These are phyloP conservation scores for Cataglyphis altisquamis DNA, from an alignment of 2,888 invertebrate genomes.

Conservation along the genomic window DNA sequence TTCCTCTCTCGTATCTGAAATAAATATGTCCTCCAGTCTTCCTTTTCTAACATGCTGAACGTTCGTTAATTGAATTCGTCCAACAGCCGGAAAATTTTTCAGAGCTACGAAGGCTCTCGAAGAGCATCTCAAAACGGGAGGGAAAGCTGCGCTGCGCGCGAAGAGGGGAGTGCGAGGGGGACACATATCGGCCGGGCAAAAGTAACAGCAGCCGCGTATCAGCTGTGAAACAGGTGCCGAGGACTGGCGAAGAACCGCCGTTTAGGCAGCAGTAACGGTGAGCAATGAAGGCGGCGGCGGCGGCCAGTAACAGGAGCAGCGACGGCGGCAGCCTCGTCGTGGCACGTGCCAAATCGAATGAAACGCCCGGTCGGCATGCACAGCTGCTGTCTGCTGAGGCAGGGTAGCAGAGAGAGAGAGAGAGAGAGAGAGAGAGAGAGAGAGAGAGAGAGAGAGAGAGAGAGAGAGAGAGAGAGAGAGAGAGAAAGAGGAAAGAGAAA, in stretches of 20 bases:
- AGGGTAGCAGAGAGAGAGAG: constrained; percentile 11
- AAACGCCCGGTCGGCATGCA: constrained; percentile 78
- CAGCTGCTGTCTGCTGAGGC: constrained; percentile 76
- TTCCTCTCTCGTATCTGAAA: neutral
- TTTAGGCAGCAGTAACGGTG: constrained; percentile 40
- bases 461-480: neutral
- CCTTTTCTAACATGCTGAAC: neutral
- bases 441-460: neutral
- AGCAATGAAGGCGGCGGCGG: constrained; percentile 62
- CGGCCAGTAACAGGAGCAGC: constrained; percentile 54
- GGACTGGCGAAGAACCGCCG: constrained; percentile 65
- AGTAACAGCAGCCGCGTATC: constrained; percentile 81
- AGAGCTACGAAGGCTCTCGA: neutral
- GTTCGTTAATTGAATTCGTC: constrained; percentile 29
- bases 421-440: neutral
- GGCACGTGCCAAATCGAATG: constrained; percentile 85
- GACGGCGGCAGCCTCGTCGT: constrained; percentile 67
- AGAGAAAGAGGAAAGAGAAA: neutral
- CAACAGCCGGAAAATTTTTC: constrained; percentile 7
- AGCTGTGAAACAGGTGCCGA: constrained; percentile 85
- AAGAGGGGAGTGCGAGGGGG: neutral
- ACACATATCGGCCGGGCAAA: constrained; percentile 58
- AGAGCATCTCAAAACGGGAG: neutral
- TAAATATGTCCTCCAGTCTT: neutral
- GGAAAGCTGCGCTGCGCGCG: constrained; percentile 10